Evolutionary conservation across 2,888 invertebrate species (phyloP).

Genomic region (Platerodrilus igneus): DNA sequence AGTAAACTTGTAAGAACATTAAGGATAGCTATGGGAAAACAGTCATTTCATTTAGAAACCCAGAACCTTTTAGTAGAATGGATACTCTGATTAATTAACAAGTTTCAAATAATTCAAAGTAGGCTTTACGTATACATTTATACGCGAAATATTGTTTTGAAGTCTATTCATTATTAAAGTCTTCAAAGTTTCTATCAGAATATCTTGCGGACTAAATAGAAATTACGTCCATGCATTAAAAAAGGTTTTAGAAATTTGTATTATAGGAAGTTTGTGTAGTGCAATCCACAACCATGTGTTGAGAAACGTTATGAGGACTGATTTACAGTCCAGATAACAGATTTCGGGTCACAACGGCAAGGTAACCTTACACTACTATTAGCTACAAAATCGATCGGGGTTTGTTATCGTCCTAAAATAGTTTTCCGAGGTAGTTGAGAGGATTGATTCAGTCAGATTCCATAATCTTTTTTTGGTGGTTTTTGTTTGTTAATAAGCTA

Average conservation of each 20-base stretch:
- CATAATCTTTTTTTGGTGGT: conserved; percentile 19
- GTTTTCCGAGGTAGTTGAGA: conserved; percentile 32
- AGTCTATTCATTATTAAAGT: conserved; percentile 17
- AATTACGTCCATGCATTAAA: no score
- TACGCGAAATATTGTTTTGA: conserved; percentile 16
- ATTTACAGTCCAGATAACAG: conserved; percentile 48
- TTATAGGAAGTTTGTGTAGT: no score
- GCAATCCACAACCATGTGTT: no score
- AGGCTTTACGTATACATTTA: conserved; percentile 19
- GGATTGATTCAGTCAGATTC: conserved; percentile 31
- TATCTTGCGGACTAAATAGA: no score
- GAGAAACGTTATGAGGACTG: no score
- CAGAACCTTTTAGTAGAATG: conserved; percentile 21
- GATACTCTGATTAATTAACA: conserved; percentile 22
- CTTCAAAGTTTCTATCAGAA: no score
- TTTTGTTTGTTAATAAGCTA: conserved; percentile 25
- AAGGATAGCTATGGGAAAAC: conserved; percentile 19
- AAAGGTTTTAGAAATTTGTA: no score
- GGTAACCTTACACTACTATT: conserved; percentile 47
- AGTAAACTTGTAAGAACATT: conserved; percentile 18
- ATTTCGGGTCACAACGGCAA: conserved; percentile 48
- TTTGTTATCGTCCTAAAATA: conserved; percentile 44
- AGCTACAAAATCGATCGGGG: conserved; percentile 47
- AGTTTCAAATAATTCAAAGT: conserved; percentile 23
- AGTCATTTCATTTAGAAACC: conserved; percentile 22